phyloP scores from a whole-genome alignment of 2,797 vertebrate genomes.

The Oryzias dopingdopingensis region DNA sequence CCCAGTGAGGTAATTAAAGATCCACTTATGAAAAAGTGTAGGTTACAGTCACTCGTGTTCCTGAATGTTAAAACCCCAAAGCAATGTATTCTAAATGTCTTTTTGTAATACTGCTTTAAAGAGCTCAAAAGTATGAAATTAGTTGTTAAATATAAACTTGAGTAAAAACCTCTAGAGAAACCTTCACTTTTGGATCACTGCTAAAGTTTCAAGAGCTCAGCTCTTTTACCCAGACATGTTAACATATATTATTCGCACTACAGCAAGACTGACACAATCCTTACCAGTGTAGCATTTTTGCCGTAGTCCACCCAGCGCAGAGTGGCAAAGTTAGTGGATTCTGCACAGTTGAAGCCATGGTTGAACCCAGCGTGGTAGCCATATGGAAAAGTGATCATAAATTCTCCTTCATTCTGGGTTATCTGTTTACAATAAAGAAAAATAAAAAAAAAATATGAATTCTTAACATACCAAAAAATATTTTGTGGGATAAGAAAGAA shows the following conservation, averaged over 20 bases:
- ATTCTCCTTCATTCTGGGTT: slow-evolving; percentile 95
- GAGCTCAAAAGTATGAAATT: no score
- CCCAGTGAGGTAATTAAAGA: no score
- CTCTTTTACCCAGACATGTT: neutral
- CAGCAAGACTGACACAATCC: slow-evolving; percentile 9
- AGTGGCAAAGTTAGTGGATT: slow-evolving; percentile 97
- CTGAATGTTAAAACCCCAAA: no score
- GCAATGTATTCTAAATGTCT: no score
- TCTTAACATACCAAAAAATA: neutral
- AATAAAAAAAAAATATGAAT: neutral
- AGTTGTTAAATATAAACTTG: no score
- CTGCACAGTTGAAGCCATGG: slow-evolving; percentile 97
- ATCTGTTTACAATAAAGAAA: slow-evolving; percentile 75
- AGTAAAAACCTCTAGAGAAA: no score
- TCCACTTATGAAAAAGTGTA: no score
- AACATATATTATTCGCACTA: neutral
- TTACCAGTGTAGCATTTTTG: slow-evolving; percentile 93
- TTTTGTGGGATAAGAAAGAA: slow-evolving; percentile 16
- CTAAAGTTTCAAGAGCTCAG: no score
- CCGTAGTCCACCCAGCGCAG: slow-evolving; percentile 97
- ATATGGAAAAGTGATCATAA: slow-evolving; percentile 97
- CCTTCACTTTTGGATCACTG: no score
- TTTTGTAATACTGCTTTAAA: no score
- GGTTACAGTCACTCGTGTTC: no score
- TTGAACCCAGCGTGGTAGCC: slow-evolving; percentile 98